Conservation (phyloP, 2,888 invertebrate genomes). For the Leuctra nigra region DNA sequence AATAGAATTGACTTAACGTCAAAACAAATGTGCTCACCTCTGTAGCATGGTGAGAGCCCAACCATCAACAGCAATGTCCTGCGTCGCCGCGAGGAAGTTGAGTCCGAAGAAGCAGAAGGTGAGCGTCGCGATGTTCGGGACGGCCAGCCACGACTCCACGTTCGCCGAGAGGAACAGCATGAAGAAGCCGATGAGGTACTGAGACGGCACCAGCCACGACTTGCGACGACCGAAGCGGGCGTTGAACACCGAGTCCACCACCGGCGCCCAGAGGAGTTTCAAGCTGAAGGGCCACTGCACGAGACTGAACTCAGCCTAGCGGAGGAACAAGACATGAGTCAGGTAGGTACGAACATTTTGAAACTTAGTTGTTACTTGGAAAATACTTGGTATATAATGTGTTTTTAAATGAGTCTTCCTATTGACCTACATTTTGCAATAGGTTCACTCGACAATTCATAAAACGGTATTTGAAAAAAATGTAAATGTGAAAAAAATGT, state of each 20-base stretch:
- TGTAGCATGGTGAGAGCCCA: slow-evolving; percentile 99
- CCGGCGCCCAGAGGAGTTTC: slow-evolving; percentile 96
- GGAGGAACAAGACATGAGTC: too few species aligned
- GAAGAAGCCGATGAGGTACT: slow-evolving; percentile 82
- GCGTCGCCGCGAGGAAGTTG: slow-evolving; percentile 96
- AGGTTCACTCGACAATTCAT: too few species aligned
- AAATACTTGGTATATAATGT: too few species aligned
- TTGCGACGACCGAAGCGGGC: slow-evolving; percentile 85
- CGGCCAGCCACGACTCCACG: slow-evolving; percentile 72
- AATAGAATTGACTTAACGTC: too few species aligned
- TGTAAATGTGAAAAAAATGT: too few species aligned
- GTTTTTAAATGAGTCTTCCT: too few species aligned
- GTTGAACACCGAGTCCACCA: slow-evolving; percentile 90
- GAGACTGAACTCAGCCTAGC: slow-evolving; percentile 86
- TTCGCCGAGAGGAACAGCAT: slow-evolving; percentile 80
- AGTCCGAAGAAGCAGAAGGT: slow-evolving; percentile 84
- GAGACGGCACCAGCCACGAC: slow-evolving; percentile 91
- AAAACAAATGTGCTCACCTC: slow-evolving; percentile 62
- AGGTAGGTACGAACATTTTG: too few species aligned
- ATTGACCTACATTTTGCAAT: too few species aligned
- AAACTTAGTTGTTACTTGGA: too few species aligned
- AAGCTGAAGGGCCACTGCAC: slow-evolving; percentile 88
- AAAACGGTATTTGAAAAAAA: too few species aligned
- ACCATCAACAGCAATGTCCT: slow-evolving; percentile 99
- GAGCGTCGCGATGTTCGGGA: slow-evolving; percentile 67